Evolutionary conservation across 2,113 vertebrate species (phyloP), one percentile per base, ranked within the genome.

Genomic region (Burhinus oedicnemus): DNA sequence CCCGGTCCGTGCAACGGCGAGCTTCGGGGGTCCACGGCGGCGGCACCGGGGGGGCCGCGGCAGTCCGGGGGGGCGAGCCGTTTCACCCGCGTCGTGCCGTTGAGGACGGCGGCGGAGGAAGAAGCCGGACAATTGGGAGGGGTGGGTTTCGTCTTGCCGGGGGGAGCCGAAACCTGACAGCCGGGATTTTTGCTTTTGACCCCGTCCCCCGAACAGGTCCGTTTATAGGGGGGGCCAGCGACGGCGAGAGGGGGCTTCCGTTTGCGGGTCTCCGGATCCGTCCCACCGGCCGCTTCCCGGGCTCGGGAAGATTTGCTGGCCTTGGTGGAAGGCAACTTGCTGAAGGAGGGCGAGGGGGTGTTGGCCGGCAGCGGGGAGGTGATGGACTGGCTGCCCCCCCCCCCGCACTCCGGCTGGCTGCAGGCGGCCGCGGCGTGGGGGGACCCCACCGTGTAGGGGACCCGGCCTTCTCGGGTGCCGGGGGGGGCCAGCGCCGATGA

Each of bases 251-350:
- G 98, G 60, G 98, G 97, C 93, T 99, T 99, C 42, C 98, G 98
- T 64, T 99, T 99, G 47, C 98, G 98, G 27, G 98, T 83, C 27
- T 97, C 93, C 18, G 83, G 7, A 77, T 98, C 40, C 95, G n/a
- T 60, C 90, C 96, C 61, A 54, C 91, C 30, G 2, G 57, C 86
- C 57, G 98, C 97, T 2, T 98, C 97, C 86, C 98, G 98, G 83
- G 98, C 97, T 95, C 98, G 98, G 92, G 98, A 89, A 42, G 98
- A 98, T 93, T 98, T 99, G 97, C 98, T 98, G 91, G 98, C 98
- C 92, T 98, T 99, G 23, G 97, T 98, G 51, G 98, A 98, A 0
- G 98, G 98, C 72, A 98, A 92, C 81, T 98, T 98, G 91, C 98
- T 98, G n/a, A 98, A 89, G 36, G 90, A 92, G 2, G 98, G 98